phyloP scores from a whole-genome alignment of 1,140 invertebrate species.

The Hestina assimilis region DNA sequence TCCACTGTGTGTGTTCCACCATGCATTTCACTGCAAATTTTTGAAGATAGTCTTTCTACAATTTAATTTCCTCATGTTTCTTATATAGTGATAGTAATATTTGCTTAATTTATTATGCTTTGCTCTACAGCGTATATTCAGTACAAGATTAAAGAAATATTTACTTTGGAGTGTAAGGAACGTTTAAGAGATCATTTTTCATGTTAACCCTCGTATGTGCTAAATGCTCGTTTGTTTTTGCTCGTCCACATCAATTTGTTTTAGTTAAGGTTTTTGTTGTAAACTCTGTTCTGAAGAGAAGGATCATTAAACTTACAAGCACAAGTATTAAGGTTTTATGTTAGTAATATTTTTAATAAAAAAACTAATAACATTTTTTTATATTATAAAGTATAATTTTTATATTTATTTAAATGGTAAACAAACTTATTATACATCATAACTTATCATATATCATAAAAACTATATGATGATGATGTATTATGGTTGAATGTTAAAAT shows the following conservation, averaged over 20 bases:
- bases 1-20: too few relatives aligned
- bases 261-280: slow-evolving; percentile 21
- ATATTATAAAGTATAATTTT: neutral
- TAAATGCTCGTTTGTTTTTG: slow-evolving; percentile 15
- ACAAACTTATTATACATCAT: too few relatives aligned
- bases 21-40: too few relatives aligned
- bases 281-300: neutral
- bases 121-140: too few relatives aligned
- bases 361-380: too few relatives aligned
- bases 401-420: neutral
- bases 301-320: neutral
- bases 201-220: slow-evolving; percentile 9
- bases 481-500: too few relatives aligned
- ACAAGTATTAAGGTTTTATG: neutral
- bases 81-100: too few relatives aligned
- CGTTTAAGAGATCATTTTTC: slow-evolving; percentile 14
- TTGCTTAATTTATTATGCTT: too few relatives aligned
- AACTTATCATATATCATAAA: neutral
- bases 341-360: neutral
- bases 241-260: slow-evolving; percentile 12
- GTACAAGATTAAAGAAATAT: neutral
- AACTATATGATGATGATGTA: too few relatives aligned
- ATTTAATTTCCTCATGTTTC: too few relatives aligned
- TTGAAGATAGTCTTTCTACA: too few relatives aligned
- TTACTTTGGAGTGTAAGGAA: neutral